Base-by-base conservation (phyloP, 2,888 invertebrate genomes). In the Polydesmus complanatus region DNA sequence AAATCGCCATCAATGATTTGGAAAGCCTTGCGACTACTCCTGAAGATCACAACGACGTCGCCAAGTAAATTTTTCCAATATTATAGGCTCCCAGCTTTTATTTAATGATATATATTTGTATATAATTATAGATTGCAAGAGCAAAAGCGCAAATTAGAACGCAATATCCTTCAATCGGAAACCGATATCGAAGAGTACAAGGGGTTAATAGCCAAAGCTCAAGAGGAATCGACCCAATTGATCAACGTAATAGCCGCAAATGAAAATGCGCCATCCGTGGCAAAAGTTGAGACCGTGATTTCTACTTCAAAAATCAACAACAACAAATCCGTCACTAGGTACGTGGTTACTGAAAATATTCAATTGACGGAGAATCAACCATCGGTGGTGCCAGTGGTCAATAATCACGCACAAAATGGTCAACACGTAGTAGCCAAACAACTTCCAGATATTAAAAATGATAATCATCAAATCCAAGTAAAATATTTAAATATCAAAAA, bases 1-100 rank as follows among this genome's bases (percentile, higher is more conserved):
- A 67, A 50, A 37, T 27, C 19, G 52, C 62, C 58, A 64, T 56
- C n/a, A 48, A 55, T n/a, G 51, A 56, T 27, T 27, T 60, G 19
- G 25, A 56, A 50, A 49, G 26, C 26, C 26, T 27, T 19, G 22
- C 54, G 18, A 60, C 47, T 27, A 27, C 21, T 26, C 25, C 53
- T 22, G 25, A 60, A 27, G 58, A 58, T n/a, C 18, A 51, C 21
- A 27, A 50, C 21, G 58, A 58, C 19, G 23, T 58, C 8, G 11
- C 23, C 22, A 22, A 27, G 60, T 60, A 60, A 22, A 54, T 19
- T 52, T 27, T 27, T 5, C 2, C 18, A 5, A n/a, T 27, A n/a
- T 21, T 18, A 18, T 8, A 1, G 22, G 47, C 8, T 14, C 11
- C 8, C 19, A 8, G 19, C 14, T 52, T 11, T 52, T 8, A 52